phyloP scores from a whole-genome alignment of 2,797 vertebrate genomes.

The Nasua narica region DNA sequence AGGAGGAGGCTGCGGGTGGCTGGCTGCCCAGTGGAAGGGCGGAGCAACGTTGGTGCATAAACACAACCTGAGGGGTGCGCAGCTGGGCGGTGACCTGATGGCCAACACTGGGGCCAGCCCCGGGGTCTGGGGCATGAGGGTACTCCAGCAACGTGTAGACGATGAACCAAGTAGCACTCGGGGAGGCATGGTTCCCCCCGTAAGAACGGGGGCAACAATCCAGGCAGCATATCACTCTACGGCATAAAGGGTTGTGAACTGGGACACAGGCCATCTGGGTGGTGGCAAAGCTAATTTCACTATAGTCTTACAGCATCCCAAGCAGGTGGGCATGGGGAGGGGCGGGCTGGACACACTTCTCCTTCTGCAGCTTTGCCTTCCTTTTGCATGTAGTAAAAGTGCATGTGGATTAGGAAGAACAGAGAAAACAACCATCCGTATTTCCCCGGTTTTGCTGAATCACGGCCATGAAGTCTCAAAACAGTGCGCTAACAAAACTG shows the following conservation, averaged over 20 bases:
- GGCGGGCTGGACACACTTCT: neutral
- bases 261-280: neutral
- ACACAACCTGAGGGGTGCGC: neutral
- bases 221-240: fast-evolving
- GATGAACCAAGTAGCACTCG: fast-evolving
- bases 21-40: too few species aligned
- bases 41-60: neutral
- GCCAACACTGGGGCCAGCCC: neutral
- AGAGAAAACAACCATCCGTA: neutral
- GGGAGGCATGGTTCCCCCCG: neutral
- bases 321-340: neutral
- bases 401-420: neutral
- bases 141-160: neutral
- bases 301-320: fast-evolving
- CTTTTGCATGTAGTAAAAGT: neutral
- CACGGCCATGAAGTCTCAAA: neutral
- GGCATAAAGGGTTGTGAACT: too few species aligned
- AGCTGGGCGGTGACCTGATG: neutral
- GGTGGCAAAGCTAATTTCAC: neutral
- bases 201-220: neutral
- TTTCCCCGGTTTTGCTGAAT: neutral
- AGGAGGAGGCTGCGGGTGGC: neutral
- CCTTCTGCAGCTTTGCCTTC: neutral
- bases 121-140: neutral
- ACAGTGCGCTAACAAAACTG: neutral